These are phyloP conservation scores for Bombus polaris DNA, from an alignment of 1,140 invertebrate species.

Conservation along the genomic window DNA sequence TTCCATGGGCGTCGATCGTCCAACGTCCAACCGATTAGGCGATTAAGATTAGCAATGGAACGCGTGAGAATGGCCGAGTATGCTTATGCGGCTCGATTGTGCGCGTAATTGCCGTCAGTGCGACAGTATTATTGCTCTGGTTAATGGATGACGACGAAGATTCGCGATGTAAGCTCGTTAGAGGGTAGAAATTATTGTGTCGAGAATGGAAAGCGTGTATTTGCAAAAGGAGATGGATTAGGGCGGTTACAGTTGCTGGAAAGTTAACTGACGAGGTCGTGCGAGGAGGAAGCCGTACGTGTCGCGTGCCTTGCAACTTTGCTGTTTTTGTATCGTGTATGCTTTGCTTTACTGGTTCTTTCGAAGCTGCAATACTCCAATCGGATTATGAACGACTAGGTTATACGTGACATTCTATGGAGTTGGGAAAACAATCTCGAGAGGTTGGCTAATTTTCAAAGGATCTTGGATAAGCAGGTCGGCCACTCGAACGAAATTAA, in stretches of 20 bases:
- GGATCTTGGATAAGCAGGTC: background rate
- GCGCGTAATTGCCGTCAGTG: background rate
- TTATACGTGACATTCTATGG: background rate
- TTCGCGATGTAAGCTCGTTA: background rate
- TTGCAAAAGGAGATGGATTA: background rate
- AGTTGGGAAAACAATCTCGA: background rate
- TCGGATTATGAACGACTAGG: background rate
- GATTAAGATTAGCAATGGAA: constrained; percentile 27
- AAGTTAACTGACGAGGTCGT: background rate
- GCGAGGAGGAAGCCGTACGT: background rate
- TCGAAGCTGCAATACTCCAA: background rate
- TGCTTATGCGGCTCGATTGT: background rate
- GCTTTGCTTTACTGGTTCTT: background rate
- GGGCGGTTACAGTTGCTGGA: background rate
- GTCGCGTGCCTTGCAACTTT: background rate
- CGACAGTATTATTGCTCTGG: background rate
- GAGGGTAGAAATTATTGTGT: background rate
- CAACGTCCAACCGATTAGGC: constrained; percentile 9
- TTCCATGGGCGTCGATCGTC: constrained; percentile 41
- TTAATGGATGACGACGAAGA: constrained; percentile 7
- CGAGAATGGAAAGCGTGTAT: background rate
- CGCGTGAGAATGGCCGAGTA: constrained; percentile 11
- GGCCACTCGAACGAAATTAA: background rate
- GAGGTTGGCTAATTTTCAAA: background rate
- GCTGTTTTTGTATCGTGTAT: background rate